These are phyloP conservation scores for Trichomalopsis sarcophagae DNA, from an alignment of 1,140 invertebrate species.

Conservation along the genomic window DNA sequence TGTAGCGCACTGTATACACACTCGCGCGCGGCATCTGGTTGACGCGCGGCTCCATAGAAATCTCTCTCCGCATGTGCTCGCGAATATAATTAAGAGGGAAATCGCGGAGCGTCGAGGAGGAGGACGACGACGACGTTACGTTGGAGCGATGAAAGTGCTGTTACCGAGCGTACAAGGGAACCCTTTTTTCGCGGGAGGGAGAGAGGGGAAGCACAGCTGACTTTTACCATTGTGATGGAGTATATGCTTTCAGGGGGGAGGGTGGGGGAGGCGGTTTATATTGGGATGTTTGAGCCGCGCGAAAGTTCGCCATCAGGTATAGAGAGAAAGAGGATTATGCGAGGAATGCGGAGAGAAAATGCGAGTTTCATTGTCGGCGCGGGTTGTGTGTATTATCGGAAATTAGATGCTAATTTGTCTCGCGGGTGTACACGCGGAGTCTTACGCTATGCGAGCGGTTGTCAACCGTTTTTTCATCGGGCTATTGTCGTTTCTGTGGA, in stretches of 20 bases:
- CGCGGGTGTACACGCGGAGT: not conserved
- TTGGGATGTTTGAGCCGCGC: constrained; percentile 27
- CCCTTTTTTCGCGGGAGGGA: not conserved
- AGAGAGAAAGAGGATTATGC: too few relatives aligned
- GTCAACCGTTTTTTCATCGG: not conserved
- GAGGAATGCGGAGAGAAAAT: constrained; percentile 32
- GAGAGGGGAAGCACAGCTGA: not conserved
- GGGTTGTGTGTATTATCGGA: not conserved
- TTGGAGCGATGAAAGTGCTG: constrained; percentile 42
- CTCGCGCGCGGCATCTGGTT: constrained; percentile 29
- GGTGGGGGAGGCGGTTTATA: not conserved
- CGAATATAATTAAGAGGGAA: constrained; percentile 50
- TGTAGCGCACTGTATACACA: constrained; percentile 7
- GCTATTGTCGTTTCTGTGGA: not conserved
- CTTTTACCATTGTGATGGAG: constrained; percentile 45
- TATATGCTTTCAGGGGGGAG: not conserved
- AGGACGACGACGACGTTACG: constrained; percentile 30
- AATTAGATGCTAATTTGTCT: constrained; percentile 27
- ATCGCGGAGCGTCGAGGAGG: constrained; percentile 25
- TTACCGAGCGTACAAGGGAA: constrained; percentile 5
- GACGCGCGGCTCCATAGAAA: constrained; percentile 43
- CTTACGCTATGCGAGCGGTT: not conserved
- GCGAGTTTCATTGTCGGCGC: not conserved
- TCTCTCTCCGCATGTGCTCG: not conserved
- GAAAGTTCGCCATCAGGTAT: constrained; percentile 8